Percentiles rank a stretch among this genome's conserved stretches.
Evolutionary conservation across 2,888 invertebrate genomes (phyloP).

Genomic region (Caenorhabditis sp.): DNA sequence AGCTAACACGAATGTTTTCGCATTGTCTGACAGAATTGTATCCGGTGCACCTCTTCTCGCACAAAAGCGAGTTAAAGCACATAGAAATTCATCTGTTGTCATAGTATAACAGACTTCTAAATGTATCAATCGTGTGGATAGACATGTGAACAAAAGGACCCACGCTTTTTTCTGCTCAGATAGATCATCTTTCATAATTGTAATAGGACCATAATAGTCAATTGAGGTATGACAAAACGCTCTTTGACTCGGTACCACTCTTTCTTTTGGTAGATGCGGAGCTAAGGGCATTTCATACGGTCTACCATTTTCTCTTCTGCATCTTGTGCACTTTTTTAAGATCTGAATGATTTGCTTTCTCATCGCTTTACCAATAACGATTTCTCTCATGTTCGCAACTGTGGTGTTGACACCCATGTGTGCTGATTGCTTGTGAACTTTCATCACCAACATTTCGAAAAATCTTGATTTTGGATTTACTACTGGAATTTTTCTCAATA

Average conservation of each 20-base stretch:
- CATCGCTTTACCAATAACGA: background rate
- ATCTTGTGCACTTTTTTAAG: slow-evolving; percentile 7
- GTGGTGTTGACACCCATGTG: slow-evolving; percentile 17
- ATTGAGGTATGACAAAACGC: slow-evolving; percentile 10
- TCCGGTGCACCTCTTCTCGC: slow-evolving; percentile 14
- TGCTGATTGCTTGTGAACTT: background rate
- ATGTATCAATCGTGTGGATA: slow-evolving; percentile 10
- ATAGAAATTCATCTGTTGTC: slow-evolving; percentile 12
- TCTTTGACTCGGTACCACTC: background rate
- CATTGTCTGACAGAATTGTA: slow-evolving; percentile 15
- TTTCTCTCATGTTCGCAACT: background rate
- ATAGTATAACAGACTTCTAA: slow-evolving; percentile 6
- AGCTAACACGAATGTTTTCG: slow-evolving; percentile 8
- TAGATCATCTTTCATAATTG: background rate
- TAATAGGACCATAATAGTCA: slow-evolving; percentile 9
- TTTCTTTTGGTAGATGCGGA: background rate
- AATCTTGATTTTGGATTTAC: background rate
- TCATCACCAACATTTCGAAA: background rate
- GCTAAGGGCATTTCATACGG: background rate
- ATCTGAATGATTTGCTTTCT: slow-evolving; percentile 7
- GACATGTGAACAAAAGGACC: slow-evolving; percentile 17
- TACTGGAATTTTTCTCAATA: background rate
- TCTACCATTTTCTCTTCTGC: slow-evolving; percentile 7
- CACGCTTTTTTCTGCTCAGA: background rate
- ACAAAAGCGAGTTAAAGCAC: slow-evolving; percentile 12